Percentiles rank a stretch among this genome's conserved stretches.
These are phyloP conservation scores for Xestia sexstrigata DNA, from an alignment of 2,888 invertebrate genomes.

Conservation along the genomic window DNA sequence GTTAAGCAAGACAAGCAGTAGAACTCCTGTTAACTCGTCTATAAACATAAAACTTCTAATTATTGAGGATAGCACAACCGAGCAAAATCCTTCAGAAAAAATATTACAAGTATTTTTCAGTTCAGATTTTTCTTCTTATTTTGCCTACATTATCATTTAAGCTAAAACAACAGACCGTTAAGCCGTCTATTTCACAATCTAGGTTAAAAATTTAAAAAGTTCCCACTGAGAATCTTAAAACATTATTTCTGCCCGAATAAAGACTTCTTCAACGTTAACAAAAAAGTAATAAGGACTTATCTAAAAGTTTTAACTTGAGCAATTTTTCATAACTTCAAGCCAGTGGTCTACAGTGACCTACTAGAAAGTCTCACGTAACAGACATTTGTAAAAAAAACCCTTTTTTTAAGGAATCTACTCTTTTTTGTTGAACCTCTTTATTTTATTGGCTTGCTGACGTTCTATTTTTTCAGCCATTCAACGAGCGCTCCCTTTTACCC, in stretches of 20 bases:
- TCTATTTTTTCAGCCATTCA: slow-evolving; percentile 68
- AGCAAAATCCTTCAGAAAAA: too few species aligned
- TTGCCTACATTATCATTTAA: slow-evolving; percentile 14
- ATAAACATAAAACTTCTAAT: background rate
- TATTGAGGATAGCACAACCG: background rate
- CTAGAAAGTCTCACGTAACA: slow-evolving; percentile 75
- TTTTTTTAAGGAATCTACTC: slow-evolving; percentile 68
- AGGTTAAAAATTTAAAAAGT: slow-evolving; percentile 40
- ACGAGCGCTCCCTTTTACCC: slow-evolving; percentile 53
- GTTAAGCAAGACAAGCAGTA: background rate
- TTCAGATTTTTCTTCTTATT: background rate
- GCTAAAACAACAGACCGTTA: slow-evolving; percentile 13
- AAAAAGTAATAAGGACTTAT: slow-evolving; percentile 79
- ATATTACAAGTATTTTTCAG: background rate
- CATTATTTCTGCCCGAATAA: slow-evolving; percentile 71
- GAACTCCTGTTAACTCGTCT: background rate
- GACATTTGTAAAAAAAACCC: slow-evolving; percentile 76
- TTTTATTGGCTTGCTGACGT: slow-evolving; percentile 71
- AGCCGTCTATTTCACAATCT: slow-evolving; percentile 40
- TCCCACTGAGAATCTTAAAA: slow-evolving; percentile 65
- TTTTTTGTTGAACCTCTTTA: slow-evolving; percentile 69
- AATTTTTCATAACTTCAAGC: slow-evolving; percentile 82
- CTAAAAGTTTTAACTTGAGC: slow-evolving; percentile 79
- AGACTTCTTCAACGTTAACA: slow-evolving; percentile 60
- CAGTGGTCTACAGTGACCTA: slow-evolving; percentile 72